phyloP scores from a whole-genome alignment of 2,888 invertebrate genomes.

The Caenorhabditis sp. region DNA sequence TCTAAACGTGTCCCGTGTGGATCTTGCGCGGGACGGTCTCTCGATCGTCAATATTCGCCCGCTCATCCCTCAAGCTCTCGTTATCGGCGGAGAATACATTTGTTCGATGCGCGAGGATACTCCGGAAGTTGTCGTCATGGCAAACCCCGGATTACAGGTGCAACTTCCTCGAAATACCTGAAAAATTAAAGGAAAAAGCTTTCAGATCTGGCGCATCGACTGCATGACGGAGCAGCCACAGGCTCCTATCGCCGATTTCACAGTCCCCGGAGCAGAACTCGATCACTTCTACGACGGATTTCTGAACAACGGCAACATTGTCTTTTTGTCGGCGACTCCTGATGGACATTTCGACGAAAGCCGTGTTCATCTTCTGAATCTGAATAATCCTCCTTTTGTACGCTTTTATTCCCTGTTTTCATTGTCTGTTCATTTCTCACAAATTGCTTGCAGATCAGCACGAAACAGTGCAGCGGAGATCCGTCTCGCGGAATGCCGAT shows the following conservation, averaged over 20 bases:
- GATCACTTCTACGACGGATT: conserved; percentile 78
- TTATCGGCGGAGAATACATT: conserved; percentile 73
- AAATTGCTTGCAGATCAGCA: conserved; percentile 64
- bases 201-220: conserved; percentile 66
- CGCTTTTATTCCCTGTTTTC: too few relatives aligned
- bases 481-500: conserved; percentile 74
- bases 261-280: conserved; percentile 74
- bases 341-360: conserved; percentile 77
- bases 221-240: conserved; percentile 65
- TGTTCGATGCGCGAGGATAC: conserved; percentile 75
- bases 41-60: conserved; percentile 69
- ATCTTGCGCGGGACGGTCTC: conserved; percentile 73
- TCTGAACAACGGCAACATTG: conserved; percentile 72
- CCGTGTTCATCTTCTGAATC: conserved; percentile 72
- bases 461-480: conserved; percentile 70
- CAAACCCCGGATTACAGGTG: conserved; percentile 73
- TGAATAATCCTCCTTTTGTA: conserved; percentile 66
- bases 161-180: conserved; percentile 3
- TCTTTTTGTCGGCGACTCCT: conserved; percentile 75
- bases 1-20: conserved; percentile 74
- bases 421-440: background rate
- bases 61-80: conserved; percentile 67
- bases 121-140: conserved; percentile 76
- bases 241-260: conserved; percentile 68
- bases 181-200: too few relatives aligned